phyloP scores from a whole-genome alignment of 1,140 invertebrate species.

The Pemphigus obesinymphae region DNA sequence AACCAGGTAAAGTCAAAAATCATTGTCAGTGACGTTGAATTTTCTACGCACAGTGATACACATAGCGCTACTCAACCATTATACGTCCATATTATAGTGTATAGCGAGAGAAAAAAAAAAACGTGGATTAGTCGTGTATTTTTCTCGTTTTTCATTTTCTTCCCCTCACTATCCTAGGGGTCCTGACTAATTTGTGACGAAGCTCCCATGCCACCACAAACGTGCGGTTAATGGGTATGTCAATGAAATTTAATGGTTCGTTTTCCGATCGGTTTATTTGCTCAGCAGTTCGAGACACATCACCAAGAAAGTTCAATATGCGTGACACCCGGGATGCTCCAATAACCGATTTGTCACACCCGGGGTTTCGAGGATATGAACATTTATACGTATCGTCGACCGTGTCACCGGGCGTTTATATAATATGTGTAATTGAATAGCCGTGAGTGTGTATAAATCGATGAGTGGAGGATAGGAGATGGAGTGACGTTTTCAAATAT shows the following conservation, averaged over 20 bases:
- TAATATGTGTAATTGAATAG: conserved; percentile 34
- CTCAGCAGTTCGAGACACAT: conserved; percentile 34
- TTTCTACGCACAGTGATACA: too few relatives aligned
- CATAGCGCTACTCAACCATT: not conserved
- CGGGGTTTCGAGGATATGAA: conserved; percentile 14
- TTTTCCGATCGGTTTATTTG: conserved; percentile 40
- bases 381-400: conserved; percentile 27
- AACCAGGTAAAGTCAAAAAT: not conserved
- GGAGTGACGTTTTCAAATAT: not conserved
- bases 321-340: conserved; percentile 30
- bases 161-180: not conserved
- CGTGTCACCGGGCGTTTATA: conserved; percentile 26
- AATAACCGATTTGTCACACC: conserved; percentile 32
- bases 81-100: not conserved
- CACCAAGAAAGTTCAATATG: conserved; percentile 28
- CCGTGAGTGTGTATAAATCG: conserved; percentile 25
- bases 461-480: not conserved
- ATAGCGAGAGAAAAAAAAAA: conserved; percentile 20
- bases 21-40: not conserved
- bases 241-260: conserved; percentile 39
- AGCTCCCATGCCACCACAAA: not conserved
- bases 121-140: not conserved
- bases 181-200: conserved; percentile 25
- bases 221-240: conserved; percentile 27
- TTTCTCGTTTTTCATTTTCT: not conserved